phyloP scores from a whole-genome alignment of 1,140 invertebrate species.

The Rhagoletis pomonella region DNA sequence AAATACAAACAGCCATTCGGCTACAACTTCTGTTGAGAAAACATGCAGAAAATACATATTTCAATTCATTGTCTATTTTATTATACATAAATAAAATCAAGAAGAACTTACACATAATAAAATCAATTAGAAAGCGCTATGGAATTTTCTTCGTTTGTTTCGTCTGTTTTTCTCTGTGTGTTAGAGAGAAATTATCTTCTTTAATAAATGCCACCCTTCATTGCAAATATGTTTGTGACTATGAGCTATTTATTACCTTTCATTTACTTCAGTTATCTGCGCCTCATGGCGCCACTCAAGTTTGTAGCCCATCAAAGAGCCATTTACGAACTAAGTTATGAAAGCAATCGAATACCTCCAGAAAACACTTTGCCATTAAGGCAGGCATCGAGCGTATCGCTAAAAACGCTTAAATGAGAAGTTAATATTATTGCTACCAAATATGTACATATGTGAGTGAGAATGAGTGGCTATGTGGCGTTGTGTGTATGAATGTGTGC shows the following conservation, averaged over 20 bases:
- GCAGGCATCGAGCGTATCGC: not conserved
- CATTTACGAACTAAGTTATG: constrained; percentile 2
- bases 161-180: too few relatives aligned
- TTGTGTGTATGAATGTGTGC: not conserved
- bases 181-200: too few relatives aligned
- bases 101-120: too few relatives aligned
- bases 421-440: constrained; percentile 22
- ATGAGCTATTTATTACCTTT: not conserved
- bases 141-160: too few relatives aligned
- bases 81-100: too few relatives aligned
- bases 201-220: too few relatives aligned
- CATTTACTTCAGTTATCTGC: not conserved
- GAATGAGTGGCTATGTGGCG: not conserved
- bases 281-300: not conserved
- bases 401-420: constrained; percentile 44
- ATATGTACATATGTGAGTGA: not conserved
- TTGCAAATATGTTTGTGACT: too few relatives aligned
- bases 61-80: too few relatives aligned
- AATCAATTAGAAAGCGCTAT: too few relatives aligned
- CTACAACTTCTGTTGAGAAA: too few relatives aligned
- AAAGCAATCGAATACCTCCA: constrained; percentile 10
- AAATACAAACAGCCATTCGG: too few relatives aligned
- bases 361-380: not conserved
- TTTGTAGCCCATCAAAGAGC: constrained; percentile 27
- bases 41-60: too few relatives aligned